phyloP scores from a whole-genome alignment of 2,888 invertebrate species.

The Omphaloscelis lunosa region DNA sequence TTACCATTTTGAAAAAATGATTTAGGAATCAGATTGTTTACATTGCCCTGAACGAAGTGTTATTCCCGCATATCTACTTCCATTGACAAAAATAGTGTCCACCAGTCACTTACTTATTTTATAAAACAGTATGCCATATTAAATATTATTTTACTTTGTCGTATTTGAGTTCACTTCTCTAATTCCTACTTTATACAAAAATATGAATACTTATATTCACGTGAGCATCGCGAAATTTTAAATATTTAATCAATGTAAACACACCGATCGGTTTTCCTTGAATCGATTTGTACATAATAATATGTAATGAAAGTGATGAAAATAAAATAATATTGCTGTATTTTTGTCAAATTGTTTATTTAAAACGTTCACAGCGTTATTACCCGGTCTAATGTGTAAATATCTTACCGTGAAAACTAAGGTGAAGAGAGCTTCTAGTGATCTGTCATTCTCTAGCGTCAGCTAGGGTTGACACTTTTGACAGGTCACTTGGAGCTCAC shows the following conservation, averaged over 20 bases:
- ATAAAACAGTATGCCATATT: too few species aligned
- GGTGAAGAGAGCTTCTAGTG: too few species aligned
- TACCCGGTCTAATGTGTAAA: neutral
- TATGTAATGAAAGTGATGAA: neutral
- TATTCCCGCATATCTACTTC: too few species aligned
- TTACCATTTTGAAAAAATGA: neutral
- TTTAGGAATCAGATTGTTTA: neutral
- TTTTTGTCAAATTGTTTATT: neutral
- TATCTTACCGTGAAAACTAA: too few species aligned
- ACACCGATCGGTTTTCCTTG: slow-evolving; percentile 16
- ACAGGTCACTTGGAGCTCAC: too few species aligned
- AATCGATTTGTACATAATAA: neutral
- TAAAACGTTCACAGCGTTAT: too few species aligned
- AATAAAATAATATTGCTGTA: too few species aligned
- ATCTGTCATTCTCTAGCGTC: too few species aligned
- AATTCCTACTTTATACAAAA: neutral
- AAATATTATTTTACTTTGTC: too few species aligned
- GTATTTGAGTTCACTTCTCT: neutral
- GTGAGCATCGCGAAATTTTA: slow-evolving; percentile 29
- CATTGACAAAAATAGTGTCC: neutral
- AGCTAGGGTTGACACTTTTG: too few species aligned
- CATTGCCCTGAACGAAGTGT: neutral
- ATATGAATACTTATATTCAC: neutral
- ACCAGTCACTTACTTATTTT: neutral
- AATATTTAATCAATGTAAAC: slow-evolving; percentile 12